Evolutionary conservation across 2,888 invertebrate genomes (phyloP).

Genomic region (Eulithis prunata): DNA sequence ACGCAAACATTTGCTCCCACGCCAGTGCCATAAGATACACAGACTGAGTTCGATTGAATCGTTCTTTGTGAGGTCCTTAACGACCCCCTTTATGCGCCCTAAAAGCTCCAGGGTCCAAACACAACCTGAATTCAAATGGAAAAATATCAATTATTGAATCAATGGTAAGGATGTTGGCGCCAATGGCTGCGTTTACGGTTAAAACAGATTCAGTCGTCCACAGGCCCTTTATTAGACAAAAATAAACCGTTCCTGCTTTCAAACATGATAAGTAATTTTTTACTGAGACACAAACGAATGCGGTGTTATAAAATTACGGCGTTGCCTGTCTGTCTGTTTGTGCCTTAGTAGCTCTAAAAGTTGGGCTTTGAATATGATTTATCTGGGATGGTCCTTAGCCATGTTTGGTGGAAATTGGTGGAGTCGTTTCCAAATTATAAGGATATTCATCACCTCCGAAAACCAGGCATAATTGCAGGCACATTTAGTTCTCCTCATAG

Average conservation of each 20-base stretch:
- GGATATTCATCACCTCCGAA: too few species aligned
- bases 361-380: too few species aligned
- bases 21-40: constrained; percentile 64
- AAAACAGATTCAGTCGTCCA: background rate
- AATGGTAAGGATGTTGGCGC: constrained; percentile 14
- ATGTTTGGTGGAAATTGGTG: too few species aligned
- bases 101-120: constrained; percentile 49
- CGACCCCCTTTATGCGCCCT: constrained; percentile 38
- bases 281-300: too few species aligned
- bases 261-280: too few species aligned
- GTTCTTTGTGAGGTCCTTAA: constrained; percentile 59
- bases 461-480: too few species aligned
- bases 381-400: too few species aligned
- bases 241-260: background rate
- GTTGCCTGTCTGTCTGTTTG: too few species aligned
- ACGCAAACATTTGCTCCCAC: constrained; percentile 58
- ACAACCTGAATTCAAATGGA: constrained; percentile 69
- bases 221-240: background rate
- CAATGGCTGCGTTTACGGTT: constrained; percentile 18
- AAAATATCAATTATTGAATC: constrained; percentile 54
- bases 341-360: too few species aligned
- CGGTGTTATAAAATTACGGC: too few species aligned
- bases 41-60: constrained; percentile 59
- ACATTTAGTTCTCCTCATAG: too few species aligned
- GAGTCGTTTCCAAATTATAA: too few species aligned